Base-by-base conservation (phyloP, 2,797 vertebrate genomes). In the Otolemur crassicaudatus region DNA sequence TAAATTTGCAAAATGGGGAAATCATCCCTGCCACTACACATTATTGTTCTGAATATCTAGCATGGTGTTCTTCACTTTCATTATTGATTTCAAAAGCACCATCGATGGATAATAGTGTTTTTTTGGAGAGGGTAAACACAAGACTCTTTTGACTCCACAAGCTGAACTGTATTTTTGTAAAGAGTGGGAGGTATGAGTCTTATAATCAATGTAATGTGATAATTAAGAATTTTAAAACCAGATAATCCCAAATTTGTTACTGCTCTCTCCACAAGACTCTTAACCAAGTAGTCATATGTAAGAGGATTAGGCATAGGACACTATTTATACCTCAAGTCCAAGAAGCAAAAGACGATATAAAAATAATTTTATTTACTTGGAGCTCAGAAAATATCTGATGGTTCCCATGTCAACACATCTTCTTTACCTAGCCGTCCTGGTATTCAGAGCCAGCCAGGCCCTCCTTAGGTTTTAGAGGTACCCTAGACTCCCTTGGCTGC, bases 301-400 rank as follows among this genome's bases (percentile, higher is more conserved):
- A 69, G 25, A 61, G 29, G n/a, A 40, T 56, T 12, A 87, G 11
- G 5, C 72, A 89, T 2, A 87, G 31, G 89, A 58, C 27, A 81
- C 53, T 53, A 31, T 13, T 63, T 86, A 34, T 49, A 76, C 27
- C 46, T 93, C 61, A 92, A 87, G 61, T 67, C n/a, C 40, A 56
- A 89, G 76, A 82, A 93, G 40, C 4, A 86, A 93, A 65, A 31
- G 60, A 77, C n/a, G 56, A 67, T 20, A 34, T 4, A 92, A 85
- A 80, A 93, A 46, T 96, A 81, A 96, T 81, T 91, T 20, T 76
- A 70, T 67, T 96, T 96, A 90, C 31, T 58, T 84, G 83, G 53
- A 61, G n/a, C 27, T 84, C 75, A 94, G 87, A 79, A 95, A 95
- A 84, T 40, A 90, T 69, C 70, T 34, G 73, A 19, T 25, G 37